Base-by-base conservation (phyloP, 2,797 vertebrate species). In the Iguana delicatissima region DNA sequence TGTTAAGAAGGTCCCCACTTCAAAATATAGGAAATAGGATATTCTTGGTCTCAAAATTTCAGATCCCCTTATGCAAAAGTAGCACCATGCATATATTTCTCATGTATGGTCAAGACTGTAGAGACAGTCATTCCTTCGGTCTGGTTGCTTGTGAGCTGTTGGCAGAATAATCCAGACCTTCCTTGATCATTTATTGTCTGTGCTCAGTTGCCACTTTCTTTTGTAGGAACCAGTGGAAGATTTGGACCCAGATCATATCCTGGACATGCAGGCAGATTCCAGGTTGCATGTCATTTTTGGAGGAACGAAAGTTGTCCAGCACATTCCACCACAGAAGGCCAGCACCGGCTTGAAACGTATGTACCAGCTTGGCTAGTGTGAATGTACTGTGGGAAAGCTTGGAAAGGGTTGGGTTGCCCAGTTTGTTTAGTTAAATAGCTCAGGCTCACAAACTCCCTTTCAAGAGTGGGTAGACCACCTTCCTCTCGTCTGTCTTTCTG, bases 281-380 rank as follows among this genome's bases (percentile, higher is more conserved):
- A 98, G 98, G 2, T 97, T 99, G 1, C 98, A 99, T 6, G 89
- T 99, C 76, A 98, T 99, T 91, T 99, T 98, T 0, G 99, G 99
- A 20, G 99, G 99, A 86, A 99, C 99, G 6, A 99, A 99, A 94
- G 99, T 99, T 72, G 99, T 99, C 50, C 99, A 99, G 95, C 99
- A 99, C 93, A 99, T 98, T 50, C 98, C 99, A 0, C 99, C 99
- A 1, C 98, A 98, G 92, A 98, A 98, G 93, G 98, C 98, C 93
- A 99, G 97, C 93, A 97, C 98, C 0, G 99, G 99, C 81, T 97
- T 99, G 80, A 99, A 99, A 97, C 97, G 99, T 99, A 95, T 0
- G 97, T 97, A 93, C 90, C 89, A 52, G 3, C 0, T 3, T 26
- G 80, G 18, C 22, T 0, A 38, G 1, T 0, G 7, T 52, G 13